Evolutionary conservation across 1,140 invertebrate genomes (phyloP).

Genomic region (Drosophila setifemur): DNA sequence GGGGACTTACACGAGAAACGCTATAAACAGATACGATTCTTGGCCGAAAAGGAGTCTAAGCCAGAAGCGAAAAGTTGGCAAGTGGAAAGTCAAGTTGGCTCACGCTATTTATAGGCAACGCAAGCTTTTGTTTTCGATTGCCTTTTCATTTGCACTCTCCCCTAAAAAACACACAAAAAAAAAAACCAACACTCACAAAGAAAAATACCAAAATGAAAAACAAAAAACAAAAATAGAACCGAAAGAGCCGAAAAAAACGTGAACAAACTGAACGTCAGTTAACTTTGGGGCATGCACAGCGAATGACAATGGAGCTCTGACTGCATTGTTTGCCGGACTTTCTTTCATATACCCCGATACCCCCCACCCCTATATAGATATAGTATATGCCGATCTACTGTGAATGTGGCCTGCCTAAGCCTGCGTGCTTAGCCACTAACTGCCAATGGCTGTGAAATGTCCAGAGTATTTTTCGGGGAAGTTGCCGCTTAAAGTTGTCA

Average conservation of each 20-base stretch:
- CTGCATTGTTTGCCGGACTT: constrained; percentile 39
- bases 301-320: constrained; percentile 37
- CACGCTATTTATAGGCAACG: constrained; percentile 76
- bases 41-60: constrained; percentile 28
- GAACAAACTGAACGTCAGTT: constrained; percentile 43
- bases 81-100: constrained; percentile 71
- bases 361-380: not conserved
- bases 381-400: not conserved
- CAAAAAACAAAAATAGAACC: not conserved
- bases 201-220: constrained; percentile 11
- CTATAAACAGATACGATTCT: constrained; percentile 45
- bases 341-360: not conserved
- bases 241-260: constrained; percentile 11
- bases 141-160: constrained; percentile 75
- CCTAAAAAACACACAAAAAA: constrained; percentile 33
- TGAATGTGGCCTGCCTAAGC: constrained; percentile 36
- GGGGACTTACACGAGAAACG: constrained; percentile 56
- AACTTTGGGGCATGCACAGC: constrained; percentile 53
- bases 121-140: constrained; percentile 78
- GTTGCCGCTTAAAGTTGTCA: constrained; percentile 69
- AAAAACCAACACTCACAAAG: constrained; percentile 2
- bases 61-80: constrained; percentile 54
- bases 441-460: constrained; percentile 51
- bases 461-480: constrained; percentile 39
- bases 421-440: constrained; percentile 53